A percentile compares a stretch with the other conserved stretches of the same genome.
Conservation (phyloP, 1,140 invertebrate species). For the Heterodera carotae region DNA sequence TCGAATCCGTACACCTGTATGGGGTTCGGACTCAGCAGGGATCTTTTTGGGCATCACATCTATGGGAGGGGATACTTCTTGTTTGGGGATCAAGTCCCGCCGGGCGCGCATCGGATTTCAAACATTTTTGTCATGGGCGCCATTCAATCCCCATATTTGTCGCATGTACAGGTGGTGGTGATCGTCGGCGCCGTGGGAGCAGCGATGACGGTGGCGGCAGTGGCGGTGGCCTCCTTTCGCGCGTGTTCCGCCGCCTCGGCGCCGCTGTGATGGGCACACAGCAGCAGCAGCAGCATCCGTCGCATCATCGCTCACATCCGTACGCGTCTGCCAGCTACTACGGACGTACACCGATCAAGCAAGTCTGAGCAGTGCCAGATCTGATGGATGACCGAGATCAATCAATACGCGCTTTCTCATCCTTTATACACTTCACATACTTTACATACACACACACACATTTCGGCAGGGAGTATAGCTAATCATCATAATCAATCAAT, state of each 20-base stretch:
- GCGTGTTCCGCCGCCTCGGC: conserved; percentile 9
- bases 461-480: not conserved
- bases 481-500: not conserved
- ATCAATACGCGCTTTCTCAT: too few relatives aligned
- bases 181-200: not conserved
- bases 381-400: too few relatives aligned
- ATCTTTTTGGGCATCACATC: too few relatives aligned
- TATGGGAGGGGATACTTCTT: too few relatives aligned
- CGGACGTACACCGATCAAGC: conserved; percentile 4
- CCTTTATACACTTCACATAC: not conserved
- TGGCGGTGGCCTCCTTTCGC: not conserved
- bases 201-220: not conserved
- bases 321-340: conserved; percentile 1
- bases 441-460: not conserved
- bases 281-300: too few relatives aligned
- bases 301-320: not conserved
- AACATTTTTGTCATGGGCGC: not conserved
- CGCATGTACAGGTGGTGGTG: too few relatives aligned
- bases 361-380: not conserved
- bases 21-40: too few relatives aligned
- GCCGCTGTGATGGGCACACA: not conserved
- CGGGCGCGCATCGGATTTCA: too few relatives aligned
- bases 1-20: too few relatives aligned
- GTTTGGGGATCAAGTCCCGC: too few relatives aligned
- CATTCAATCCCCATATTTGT: not conserved